Evolutionary conservation across 2,113 vertebrate genomes (phyloP).

Genomic region (Larimichthys crocea): DNA sequence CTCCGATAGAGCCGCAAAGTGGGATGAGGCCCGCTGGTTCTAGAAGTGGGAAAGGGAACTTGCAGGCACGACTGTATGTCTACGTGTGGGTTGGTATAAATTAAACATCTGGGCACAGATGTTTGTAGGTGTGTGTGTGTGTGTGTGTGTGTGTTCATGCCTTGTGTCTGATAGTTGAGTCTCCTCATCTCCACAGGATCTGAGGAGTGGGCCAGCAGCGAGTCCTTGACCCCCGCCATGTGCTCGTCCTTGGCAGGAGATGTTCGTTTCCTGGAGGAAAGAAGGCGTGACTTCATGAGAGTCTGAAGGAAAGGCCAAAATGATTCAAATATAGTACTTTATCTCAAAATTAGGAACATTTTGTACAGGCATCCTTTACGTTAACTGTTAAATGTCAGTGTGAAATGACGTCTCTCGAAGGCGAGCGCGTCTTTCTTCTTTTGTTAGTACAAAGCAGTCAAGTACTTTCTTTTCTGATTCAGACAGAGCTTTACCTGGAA

Average conservation of each 20-base stretch:
- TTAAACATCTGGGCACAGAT: not conserved
- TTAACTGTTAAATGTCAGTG: not conserved
- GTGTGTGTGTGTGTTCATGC: constrained; percentile 72
- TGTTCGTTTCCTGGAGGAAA: constrained; percentile 89
- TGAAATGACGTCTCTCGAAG: not conserved
- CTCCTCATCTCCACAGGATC: constrained; percentile 97
- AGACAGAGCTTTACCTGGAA: not conserved
- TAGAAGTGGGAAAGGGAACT: no score
- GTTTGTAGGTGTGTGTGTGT: constrained; percentile 7
- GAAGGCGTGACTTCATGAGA: not conserved
- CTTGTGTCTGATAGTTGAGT: constrained; percentile 96
- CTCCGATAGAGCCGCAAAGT: not conserved
- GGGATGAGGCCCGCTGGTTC: not conserved
- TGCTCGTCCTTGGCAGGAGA: constrained; percentile 93
- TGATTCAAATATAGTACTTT: not conserved
- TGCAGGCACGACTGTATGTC: not conserved
- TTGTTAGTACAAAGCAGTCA: not conserved
- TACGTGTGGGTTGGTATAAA: no score
- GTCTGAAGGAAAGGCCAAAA: not conserved
- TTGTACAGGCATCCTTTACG: not conserved
- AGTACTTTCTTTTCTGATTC: not conserved
- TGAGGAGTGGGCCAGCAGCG: constrained; percentile 89
- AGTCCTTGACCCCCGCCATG: constrained; percentile 91
- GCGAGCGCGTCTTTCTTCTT: not conserved
- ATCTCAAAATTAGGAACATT: not conserved